These are phyloP conservation scores for Tympanoctomys barrerae DNA, from an alignment of 2,797 vertebrate genomes.

Conservation along the genomic window DNA sequence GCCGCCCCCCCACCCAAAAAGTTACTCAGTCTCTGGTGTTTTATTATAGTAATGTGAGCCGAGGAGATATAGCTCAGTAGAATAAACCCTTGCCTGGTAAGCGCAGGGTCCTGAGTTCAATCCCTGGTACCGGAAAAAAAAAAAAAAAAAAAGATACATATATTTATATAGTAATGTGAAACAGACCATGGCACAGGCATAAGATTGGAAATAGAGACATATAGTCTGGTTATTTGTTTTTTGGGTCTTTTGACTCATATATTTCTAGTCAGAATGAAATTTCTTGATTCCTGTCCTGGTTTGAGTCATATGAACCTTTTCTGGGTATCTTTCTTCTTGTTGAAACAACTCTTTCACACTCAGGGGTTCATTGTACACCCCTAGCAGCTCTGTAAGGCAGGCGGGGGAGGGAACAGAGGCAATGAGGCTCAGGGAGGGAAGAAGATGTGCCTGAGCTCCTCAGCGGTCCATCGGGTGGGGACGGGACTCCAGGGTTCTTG, in stretches of 20 bases:
- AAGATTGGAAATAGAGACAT: not conserved
- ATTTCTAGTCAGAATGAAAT: constrained; percentile 7
- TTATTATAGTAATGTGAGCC: not conserved
- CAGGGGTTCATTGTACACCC: not conserved
- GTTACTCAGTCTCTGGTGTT: not conserved
- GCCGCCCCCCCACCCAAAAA: too few species aligned
- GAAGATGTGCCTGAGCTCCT: not conserved
- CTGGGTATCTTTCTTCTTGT: not conserved
- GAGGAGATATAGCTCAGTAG: too few species aligned
- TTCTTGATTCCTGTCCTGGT: not conserved
- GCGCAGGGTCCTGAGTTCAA: too few species aligned
- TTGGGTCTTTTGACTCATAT: not conserved
- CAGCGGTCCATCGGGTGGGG: not conserved
- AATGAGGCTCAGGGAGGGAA: not conserved
- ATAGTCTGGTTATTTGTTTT: not conserved
- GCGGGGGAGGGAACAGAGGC: not conserved
- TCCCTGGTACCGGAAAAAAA: too few species aligned
- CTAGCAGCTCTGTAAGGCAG: not conserved
- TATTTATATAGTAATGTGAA: not conserved
- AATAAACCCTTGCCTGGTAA: too few species aligned
- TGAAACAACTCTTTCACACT: not conserved
- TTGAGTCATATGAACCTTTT: not conserved
- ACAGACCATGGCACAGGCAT: not conserved
- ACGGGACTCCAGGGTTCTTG: not conserved
- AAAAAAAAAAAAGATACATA: too few species aligned